phyloP scores from a whole-genome alignment of 2,113 vertebrate species.

The Gymnobelideus leadbeateri region DNA sequence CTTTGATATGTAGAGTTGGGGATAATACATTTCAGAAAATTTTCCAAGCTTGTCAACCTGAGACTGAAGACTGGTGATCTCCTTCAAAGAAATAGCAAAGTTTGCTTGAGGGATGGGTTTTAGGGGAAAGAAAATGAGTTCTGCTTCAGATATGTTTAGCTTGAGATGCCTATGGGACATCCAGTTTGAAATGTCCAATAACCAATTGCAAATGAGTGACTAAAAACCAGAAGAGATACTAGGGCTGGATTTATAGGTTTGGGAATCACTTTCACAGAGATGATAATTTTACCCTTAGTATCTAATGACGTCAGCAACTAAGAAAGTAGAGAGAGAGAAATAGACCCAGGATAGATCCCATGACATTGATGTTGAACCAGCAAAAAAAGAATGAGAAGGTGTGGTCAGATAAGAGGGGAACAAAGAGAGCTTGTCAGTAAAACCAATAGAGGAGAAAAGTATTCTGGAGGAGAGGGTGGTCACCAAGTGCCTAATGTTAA shows the following conservation, averaged over 20 bases:
- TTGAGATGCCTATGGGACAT: conserved; percentile 13
- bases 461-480: neutral
- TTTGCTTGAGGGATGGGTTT: neutral
- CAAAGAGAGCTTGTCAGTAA: neutral
- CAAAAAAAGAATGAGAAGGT: neutral
- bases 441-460: neutral
- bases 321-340: no score
- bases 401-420: neutral
- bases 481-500: neutral
- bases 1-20: no score
- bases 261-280: no score
- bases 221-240: no score
- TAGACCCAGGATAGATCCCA: no score
- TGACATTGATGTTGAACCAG: neutral
- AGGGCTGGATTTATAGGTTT: no score
- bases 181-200: neutral
- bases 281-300: no score
- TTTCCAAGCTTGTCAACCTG: conserved; percentile 33
- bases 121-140: neutral
- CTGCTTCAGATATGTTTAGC: conserved; percentile 14
- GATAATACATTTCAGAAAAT: no score
- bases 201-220: no score
- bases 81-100: conserved; percentile 29
- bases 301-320: no score
- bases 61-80: neutral